Base-by-base conservation (phyloP, 2,797 vertebrate genomes). In the Sarcoramphus papa region DNA sequence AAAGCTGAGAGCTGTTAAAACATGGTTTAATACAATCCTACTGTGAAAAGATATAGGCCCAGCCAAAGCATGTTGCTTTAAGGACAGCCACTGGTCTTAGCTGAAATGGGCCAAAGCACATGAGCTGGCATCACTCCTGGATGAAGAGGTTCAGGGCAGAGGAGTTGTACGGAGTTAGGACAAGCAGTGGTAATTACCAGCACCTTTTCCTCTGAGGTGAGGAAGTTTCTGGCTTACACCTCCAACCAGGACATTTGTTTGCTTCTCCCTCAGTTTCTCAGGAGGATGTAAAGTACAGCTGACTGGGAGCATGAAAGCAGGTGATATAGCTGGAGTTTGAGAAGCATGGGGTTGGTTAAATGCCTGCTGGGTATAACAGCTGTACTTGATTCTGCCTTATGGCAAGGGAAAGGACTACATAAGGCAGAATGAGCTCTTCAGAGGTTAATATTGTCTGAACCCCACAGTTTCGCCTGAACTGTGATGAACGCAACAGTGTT, bases 401-500 rank as follows among this genome's bases (percentile, higher is more conserved):
- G 62, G 57, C n/a, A 51, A 4, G 24, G 40, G 28, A 6, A 53
- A 23, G 20, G 47, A 4, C n/a, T 31, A 10, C 51, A 16, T 6
- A 15, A 47, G 48, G 69, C 43, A 87, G 84, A 47, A 45, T 17
- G 70, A 87, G 54, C 45, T 25, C 65, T 25, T 53, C 19, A 4
- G 67, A 47, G 7, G 11, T 40, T 75, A 12, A 5, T 50, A 7
- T 1, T 30, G n/a, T 23, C 69, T 45, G 73, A 63, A 4, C 17
- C 22, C 10, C 22, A 12, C 41, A 17, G 35, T 9, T 53, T 15
- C 19, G n/a, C 8, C 65, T 51, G 35, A 28, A 2, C 64, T 10
- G 24, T 63, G 63, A 8, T 13, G n/a, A 19, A 20, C 0, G 0
- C 16, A 9, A 28, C 13, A 10, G 17, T 3, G 33, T 53, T 70